Evolutionary conservation across 2,888 invertebrate genomes (phyloP).

Genomic region (Kryphioiulus occultus): DNA sequence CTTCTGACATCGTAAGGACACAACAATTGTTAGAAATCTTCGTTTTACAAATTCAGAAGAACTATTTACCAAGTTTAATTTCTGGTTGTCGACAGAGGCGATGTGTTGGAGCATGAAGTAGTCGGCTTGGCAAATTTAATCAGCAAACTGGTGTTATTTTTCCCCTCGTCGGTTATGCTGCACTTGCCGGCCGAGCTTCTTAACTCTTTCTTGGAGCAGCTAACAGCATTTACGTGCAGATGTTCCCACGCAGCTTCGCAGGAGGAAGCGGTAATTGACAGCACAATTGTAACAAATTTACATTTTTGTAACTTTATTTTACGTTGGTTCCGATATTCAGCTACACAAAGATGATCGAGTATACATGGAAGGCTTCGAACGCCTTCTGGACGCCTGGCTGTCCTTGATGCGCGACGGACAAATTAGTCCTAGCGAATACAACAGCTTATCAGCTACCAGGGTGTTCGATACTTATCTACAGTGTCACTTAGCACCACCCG

Average conservation of each 20-base stretch:
- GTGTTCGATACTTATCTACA: conserved; percentile 83
- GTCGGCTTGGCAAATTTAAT: conserved; percentile 74
- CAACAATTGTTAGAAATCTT: background rate
- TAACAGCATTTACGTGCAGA: conserved; percentile 71
- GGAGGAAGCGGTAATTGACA: conserved; percentile 69
- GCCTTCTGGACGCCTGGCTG: conserved; percentile 74
- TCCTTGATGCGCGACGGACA: conserved; percentile 66
- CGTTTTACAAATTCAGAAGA: conserved; percentile 47
- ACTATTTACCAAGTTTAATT: background rate
- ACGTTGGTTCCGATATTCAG: background rate
- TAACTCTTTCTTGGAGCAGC: conserved; percentile 69
- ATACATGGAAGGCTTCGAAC: conserved; percentile 74
- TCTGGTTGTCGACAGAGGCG: conserved; percentile 64
- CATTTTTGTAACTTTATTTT: background rate
- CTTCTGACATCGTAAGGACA: conserved; percentile 67
- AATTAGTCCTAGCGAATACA: conserved; percentile 63
- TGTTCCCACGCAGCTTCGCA: conserved; percentile 72
- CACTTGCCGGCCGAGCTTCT: conserved; percentile 65
- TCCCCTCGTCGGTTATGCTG: conserved; percentile 65
- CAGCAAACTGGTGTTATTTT: conserved; percentile 70
- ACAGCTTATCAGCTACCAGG: conserved; percentile 61
- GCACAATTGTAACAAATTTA: background rate
- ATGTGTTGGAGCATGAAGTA: conserved; percentile 72
- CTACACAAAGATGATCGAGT: conserved; percentile 63
- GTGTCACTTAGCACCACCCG: conserved; percentile 81